These are phyloP conservation scores for Anomalospiza imberbis DNA, from an alignment of 2,797 vertebrate genomes.

Conservation along the genomic window DNA sequence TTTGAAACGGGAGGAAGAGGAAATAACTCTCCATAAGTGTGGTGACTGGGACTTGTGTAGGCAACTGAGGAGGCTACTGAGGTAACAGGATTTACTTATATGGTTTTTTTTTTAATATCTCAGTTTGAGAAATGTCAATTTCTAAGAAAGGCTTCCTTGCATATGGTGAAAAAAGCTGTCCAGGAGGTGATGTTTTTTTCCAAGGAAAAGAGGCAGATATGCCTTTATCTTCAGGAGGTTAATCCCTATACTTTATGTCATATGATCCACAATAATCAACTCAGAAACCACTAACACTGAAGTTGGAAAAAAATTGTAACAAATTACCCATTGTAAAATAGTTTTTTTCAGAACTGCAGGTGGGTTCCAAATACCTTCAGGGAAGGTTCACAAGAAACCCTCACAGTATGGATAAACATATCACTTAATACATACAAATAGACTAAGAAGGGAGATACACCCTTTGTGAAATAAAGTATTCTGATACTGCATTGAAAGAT, in stretches of 20 bases:
- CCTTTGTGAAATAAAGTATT: not conserved
- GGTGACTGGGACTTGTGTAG: not conserved
- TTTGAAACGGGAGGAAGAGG: not conserved
- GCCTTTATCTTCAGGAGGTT: not conserved
- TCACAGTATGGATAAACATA: not conserved
- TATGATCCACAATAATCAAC: not conserved
- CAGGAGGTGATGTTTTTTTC: not conserved
- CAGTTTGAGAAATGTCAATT: not conserved
- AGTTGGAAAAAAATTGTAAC: not conserved
- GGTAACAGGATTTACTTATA: not conserved
- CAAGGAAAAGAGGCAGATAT: not conserved
- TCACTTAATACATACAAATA: not conserved
- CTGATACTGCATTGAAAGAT: not conserved
- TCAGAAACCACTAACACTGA: not conserved
- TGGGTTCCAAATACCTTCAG: not conserved
- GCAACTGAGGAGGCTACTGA: not conserved
- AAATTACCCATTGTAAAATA: not conserved
- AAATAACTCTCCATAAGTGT: not conserved
- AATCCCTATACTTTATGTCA: not conserved
- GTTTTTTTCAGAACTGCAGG: not conserved
- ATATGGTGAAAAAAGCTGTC: accelerated
- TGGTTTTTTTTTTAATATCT: not conserved
- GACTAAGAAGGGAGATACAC: not conserved
- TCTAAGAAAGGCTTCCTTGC: not conserved
- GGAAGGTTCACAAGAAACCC: not conserved